Evolutionary conservation across 2,113 vertebrate species (phyloP), one percentile per base, ranked within the genome.

Genomic region (Brachionichthys hirsutus): DNA sequence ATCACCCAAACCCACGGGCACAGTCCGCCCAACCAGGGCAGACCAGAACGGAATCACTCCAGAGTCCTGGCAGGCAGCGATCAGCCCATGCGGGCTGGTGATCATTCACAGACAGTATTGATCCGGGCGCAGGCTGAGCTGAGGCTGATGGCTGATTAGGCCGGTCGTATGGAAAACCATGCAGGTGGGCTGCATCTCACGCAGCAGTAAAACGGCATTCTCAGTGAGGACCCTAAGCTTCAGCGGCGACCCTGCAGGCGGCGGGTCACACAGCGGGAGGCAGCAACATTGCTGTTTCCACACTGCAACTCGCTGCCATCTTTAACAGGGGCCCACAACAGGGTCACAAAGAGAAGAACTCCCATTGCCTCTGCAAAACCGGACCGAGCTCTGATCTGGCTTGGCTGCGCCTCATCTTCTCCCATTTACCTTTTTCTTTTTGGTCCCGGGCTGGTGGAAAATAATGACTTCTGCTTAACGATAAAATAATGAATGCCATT

Each of bases 91-190:
- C 24, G 24, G 69, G 71, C 73, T 54, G 77, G 75, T 69, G 79
- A 91, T 89, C 87, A 82, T 75, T 89, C 85, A 85, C 83, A 84
- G 74, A 92, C 85, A 87, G 80, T 89, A 92, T 92, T 85, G 90
- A 92, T 89, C 80, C 20, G 41, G 65, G 65, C 38, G 38, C 75
- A 69, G 64, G 66, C 80, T 86, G 87, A 85, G 88, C 88, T 89
- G 84, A 87, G n/a, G n/a, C 90, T 89, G 89, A 80, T 80, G 46
- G 80, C 70, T 83, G 88, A 88, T 87, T 78, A 75, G 71, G 71
- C 70, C 73, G 82, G 82, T 85, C 77, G 65, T 73, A 88, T 87
- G 77, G 81, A 77, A 83, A 83, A 83, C 75, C 58, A 45, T 58
- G 19, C 43, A 62, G 77, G 54, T 24, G 54, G 52, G 40, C 48